A percentile compares a stretch with the other conserved stretches of the same genome.
These are phyloP conservation scores for Sebastes nivosus DNA, from an alignment of 2,797 vertebrate species.

Conservation along the genomic window DNA sequence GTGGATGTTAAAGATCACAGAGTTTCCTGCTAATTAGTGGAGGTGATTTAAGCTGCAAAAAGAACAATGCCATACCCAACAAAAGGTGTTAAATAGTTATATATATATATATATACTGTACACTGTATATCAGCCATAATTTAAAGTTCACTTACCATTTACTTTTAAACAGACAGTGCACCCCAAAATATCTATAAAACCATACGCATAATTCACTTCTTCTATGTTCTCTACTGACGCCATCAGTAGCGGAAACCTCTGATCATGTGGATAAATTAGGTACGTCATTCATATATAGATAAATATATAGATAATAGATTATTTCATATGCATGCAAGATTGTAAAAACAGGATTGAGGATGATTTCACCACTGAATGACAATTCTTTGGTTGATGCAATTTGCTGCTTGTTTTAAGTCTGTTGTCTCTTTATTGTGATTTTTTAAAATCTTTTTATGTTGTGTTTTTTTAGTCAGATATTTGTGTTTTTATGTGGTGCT, in stretches of 20 bases:
- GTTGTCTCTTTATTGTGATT: background rate
- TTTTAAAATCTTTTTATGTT: background rate
- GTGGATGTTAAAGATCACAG: conserved; percentile 7
- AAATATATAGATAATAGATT: background rate
- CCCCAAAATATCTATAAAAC: background rate
- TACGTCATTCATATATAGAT: too few species aligned
- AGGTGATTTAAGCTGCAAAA: conserved; percentile 9
- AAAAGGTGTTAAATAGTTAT: background rate
- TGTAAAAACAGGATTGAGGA: background rate
- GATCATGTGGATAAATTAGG: too few species aligned
- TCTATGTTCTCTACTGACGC: too few species aligned
- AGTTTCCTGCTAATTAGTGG: conserved; percentile 11
- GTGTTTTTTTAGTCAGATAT: background rate
- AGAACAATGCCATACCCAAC: background rate
- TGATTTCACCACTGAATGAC: background rate
- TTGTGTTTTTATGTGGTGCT: background rate
- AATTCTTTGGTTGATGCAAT: background rate
- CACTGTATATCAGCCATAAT: background rate
- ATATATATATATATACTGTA: too few species aligned
- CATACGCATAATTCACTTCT: background rate
- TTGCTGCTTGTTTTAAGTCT: background rate
- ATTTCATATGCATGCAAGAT: background rate
- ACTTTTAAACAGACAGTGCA: background rate
- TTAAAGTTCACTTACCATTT: background rate
- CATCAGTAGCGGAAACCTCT: too few species aligned